Conservation (phyloP, 2,797 vertebrate species). For the Tachyglossus aculeatus region DNA sequence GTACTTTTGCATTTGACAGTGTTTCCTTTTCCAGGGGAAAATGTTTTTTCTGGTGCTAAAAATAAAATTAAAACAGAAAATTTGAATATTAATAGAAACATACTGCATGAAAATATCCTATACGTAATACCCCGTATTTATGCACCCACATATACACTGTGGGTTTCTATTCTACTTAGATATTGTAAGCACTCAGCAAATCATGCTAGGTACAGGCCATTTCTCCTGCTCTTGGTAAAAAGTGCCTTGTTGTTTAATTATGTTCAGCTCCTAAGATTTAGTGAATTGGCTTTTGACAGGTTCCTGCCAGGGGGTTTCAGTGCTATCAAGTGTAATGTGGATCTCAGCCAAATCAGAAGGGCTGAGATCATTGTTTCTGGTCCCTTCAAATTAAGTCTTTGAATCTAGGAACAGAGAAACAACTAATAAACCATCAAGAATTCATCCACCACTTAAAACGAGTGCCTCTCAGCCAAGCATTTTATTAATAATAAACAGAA, state of each 20-base stretch:
- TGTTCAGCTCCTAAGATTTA: constrained; percentile 70
- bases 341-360: constrained; percentile 72
- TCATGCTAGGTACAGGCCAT: constrained; percentile 59
- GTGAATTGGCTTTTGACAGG: constrained; percentile 74
- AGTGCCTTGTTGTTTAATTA: constrained; percentile 71
- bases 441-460: constrained; percentile 34
- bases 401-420: constrained; percentile 55
- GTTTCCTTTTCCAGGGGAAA: too few species aligned
- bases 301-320: constrained; percentile 73
- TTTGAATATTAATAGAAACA: too few species aligned
- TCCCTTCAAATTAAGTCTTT: constrained; percentile 73
- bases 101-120: too few species aligned
- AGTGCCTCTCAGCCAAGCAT: neutral
- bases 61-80: too few species aligned
- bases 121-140: neutral
- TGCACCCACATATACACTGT: neutral
- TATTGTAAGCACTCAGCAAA: constrained; percentile 35
- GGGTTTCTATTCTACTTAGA: neutral
- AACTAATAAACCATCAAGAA: constrained; percentile 49
- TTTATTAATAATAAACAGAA: constrained; percentile 12
- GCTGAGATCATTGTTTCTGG: constrained; percentile 63
- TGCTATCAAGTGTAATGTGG: constrained; percentile 72
- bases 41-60: too few species aligned
- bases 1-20: too few species aligned
- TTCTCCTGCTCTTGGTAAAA: constrained; percentile 72